phyloP scores from a whole-genome alignment of 2,797 vertebrate species.

The Bradypus variegatus region DNA sequence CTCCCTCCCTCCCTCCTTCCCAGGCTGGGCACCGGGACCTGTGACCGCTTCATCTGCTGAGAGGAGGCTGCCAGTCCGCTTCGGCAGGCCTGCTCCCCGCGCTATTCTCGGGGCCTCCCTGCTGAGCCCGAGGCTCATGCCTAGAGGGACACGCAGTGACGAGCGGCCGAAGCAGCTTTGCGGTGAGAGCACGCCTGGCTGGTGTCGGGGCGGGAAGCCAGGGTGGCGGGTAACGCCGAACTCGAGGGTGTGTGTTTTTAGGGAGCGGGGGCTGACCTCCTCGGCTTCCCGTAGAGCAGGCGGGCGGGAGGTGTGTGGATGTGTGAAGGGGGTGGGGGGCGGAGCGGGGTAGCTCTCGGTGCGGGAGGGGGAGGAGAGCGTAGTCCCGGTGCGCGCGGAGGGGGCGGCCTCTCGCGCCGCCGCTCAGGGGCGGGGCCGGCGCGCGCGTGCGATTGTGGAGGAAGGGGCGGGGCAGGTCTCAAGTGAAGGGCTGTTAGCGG shows the following conservation, averaged over 20 bases:
- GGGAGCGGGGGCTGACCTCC: slow-evolving; percentile 51
- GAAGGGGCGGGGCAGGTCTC: slow-evolving; percentile 47
- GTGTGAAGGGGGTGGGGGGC: slow-evolving; percentile 49
- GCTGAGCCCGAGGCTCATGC: slow-evolving; percentile 56
- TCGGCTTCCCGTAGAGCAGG: slow-evolving; percentile 62
- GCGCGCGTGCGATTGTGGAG: slow-evolving; percentile 55
- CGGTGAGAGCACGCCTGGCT: slow-evolving; percentile 58
- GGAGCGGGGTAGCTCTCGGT: slow-evolving; percentile 49
- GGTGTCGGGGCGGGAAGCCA: slow-evolving; percentile 5
- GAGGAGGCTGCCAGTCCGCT: slow-evolving; percentile 53
- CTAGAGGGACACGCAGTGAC: slow-evolving; percentile 50
- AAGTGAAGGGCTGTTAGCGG: neutral
- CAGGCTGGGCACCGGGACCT: slow-evolving; percentile 44
- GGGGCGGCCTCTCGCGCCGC: slow-evolving; percentile 66
- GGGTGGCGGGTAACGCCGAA: slow-evolving; percentile 32
- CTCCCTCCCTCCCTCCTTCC: slow-evolving; percentile 54
- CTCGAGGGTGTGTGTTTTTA: slow-evolving; percentile 54
- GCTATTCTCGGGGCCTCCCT: slow-evolving; percentile 50
- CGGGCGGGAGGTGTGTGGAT: slow-evolving; percentile 49
- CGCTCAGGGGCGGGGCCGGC: slow-evolving; percentile 58
- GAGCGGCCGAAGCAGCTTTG: slow-evolving; percentile 49
- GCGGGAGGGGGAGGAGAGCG: slow-evolving; percentile 51
- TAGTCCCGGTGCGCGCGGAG: slow-evolving; percentile 61
- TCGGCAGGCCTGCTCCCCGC: slow-evolving; percentile 52
- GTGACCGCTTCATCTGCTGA: slow-evolving; percentile 38